Base-by-base conservation (phyloP, 2,113 vertebrate species). In the Recurvirostra avosetta region DNA sequence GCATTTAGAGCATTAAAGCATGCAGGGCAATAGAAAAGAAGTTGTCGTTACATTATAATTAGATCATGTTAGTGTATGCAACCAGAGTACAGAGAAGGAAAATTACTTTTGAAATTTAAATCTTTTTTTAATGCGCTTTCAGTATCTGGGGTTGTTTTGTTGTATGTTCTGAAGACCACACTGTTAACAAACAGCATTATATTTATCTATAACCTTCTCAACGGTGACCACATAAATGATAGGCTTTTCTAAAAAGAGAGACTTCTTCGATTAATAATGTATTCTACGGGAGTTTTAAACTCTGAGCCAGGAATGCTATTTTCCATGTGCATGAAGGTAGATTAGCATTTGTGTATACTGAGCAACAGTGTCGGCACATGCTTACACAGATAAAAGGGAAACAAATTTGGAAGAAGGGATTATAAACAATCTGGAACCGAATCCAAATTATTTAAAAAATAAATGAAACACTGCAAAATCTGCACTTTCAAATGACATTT, bases 301-400 rank as follows among this genome's bases (percentile, higher is more conserved):
- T 87, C 94, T 40, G 50, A 78, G 81, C 90, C 94, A 78, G 36
- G 89, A 97, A 97, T 63, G 74, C 92, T 96, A 70, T 95, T 97
- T 95, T 97, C 94, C 94, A 89, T 89, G 91, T 94, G 91, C 92
- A 96, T 20, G 79, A 90, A 97, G 96, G 96, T 87, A 97, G 97
- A 97, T 97, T 92, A 95, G 94, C 87, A 70, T 74, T 96, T 97
- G 91, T 85, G 95, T 95, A 87, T 70, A 88, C 84, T 59, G 66
- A 97, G 94, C 89, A 97, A 96, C 84, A 68, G 88, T 77, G 68
- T 92, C 76, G 34, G 73, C 94, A 96, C 96, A 86, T 89, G 96
- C 94, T 95, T 91, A 87, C 92, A 75, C 84, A 97, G 96, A 97
- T 96, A 98, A 97, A 97, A 95, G 34, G 59, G 92, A 97, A 98